Evolutionary conservation across 2,888 invertebrate genomes (phyloP), one percentile per base, ranked within the genome.

Genomic region (Agrochola lychnidis): DNA sequence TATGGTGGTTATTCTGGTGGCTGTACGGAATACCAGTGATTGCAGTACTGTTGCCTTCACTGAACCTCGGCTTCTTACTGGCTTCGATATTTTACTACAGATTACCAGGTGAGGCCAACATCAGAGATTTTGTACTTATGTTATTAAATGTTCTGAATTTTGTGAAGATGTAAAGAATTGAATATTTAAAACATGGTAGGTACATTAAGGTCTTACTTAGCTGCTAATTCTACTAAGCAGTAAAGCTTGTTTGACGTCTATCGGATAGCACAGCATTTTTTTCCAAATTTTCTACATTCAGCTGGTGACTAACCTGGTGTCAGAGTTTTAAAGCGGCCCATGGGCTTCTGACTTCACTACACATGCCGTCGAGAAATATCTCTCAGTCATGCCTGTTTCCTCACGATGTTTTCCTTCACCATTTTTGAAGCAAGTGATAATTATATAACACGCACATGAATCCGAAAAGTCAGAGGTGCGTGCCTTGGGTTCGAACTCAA

Each of bases 1-100:
- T 97, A 64, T 98, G 97, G 97, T 88, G 97, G 61, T 88, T 97
- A 9, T 94, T 97, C 82, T 98, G 98, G 97, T 97, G 97, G 95
- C 96, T 96, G 83, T 97, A 96, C 86, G 97, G 97, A 5, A 96
- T 97, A 81, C 97, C 98, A 0, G 93, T 97, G 10, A 88, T 97
- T 45, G 97, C 98, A 19, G 97, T 98, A 12, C 91, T 97, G 40
- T 89, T 98, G 42, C 95, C 97, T 16, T 97, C 97, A 45, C 87
- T 98, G 51, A 96, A 97, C 64, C 92, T 97, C 16, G 98, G 98
- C 5, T 97, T 97, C 88, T 90, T 98, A 67, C 86, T 97, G 12
- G 96, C 98, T 3, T 97, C 97, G 22, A 92, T 97, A 16, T 86
- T 97, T 56, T 97, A 97, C 89, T 97, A 97, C 86, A 94, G 95